Evolutionary conservation across 2,113 vertebrate genomes (phyloP).

Genomic region (Apteryx owenii): DNA sequence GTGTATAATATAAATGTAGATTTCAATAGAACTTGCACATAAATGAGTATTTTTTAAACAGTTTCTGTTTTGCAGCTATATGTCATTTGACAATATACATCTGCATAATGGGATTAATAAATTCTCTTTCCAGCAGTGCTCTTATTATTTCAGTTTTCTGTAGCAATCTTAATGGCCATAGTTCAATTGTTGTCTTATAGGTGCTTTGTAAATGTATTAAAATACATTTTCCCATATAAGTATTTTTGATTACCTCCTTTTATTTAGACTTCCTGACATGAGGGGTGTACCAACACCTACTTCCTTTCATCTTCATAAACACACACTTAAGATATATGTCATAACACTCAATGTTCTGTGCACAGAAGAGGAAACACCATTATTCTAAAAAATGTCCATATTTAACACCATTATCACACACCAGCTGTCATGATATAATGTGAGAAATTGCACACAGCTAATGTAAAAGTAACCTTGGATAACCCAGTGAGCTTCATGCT

Average conservation of each 20-base stretch:
- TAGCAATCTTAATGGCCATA: background rate
- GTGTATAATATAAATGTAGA: fast-evolving
- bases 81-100: background rate
- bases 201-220: background rate
- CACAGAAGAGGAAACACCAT: slow-evolving; percentile 42
- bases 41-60: background rate
- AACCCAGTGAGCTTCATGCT: background rate
- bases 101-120: background rate
- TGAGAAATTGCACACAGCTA: background rate
- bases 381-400: slow-evolving; percentile 55
- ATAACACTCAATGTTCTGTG: slow-evolving; percentile 25
- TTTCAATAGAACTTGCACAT: background rate
- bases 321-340: slow-evolving; percentile 44
- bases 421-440: slow-evolving; percentile 28
- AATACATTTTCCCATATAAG: background rate
- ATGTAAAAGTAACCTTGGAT: slow-evolving; percentile 39
- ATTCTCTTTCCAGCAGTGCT: background rate
- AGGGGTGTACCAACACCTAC: slow-evolving; percentile 43
- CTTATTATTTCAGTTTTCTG: background rate
- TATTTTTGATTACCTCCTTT: slow-evolving; percentile 47
- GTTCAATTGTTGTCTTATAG: background rate
- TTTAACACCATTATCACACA: slow-evolving; percentile 55
- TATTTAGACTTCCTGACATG: slow-evolving; percentile 35
- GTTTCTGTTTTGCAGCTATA: background rate
- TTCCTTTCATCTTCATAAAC: slow-evolving; percentile 52